Evolutionary conservation across 23 tunicate species (phyloP), one percentile per base, ranked within the genome.

Genomic region (Aplidium turbinatum): DNA sequence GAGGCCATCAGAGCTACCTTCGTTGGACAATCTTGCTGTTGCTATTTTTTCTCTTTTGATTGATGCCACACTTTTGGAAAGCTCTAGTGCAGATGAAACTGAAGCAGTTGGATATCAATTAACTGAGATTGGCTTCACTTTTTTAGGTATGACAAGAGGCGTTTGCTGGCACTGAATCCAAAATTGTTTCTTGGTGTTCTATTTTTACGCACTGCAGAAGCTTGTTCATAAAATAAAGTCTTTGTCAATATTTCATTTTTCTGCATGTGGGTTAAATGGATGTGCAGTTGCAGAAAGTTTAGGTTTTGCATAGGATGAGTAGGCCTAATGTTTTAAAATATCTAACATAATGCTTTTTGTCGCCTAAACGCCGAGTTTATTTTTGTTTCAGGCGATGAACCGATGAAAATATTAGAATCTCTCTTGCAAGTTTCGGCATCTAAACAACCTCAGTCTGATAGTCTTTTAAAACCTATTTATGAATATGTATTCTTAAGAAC

Each of bases 381-480:
- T 16, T 42, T 4, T 26, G 51, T 72, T 50, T 30, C 45, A 74
- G 79, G 68, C 7, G 56, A 26, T 23, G 22, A 57, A 23, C 33
- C 6, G 4, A 18, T 5, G 20, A 32, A 53, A 7, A 20, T 61
- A 2, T 30, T 76, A 40, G 82, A 76, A 9, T 60, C 82, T 45
- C 42, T 76, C 2, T n/a, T 62, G 1, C 82, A 76, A 62, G 22
- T 40, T 20, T 76, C 82, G 2, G 25, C 68, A 25, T 5, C n/a
- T 39, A 33, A 62, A 1, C 24, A 2, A 18, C 26, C 40, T 9
- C 61, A 61, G 47, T 71, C 82, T 42, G 71, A 62, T n/a, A 1
- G 28, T 23, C 28, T 76, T 4, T 60, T 76, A 16, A 22, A 21
- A 24, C 69, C 72, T 1, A 1, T 76, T 0, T 76, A 25, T 42